These are phyloP conservation scores for Heliconius congener DNA, from an alignment of 1,140 invertebrate species.

Conservation along the genomic window DNA sequence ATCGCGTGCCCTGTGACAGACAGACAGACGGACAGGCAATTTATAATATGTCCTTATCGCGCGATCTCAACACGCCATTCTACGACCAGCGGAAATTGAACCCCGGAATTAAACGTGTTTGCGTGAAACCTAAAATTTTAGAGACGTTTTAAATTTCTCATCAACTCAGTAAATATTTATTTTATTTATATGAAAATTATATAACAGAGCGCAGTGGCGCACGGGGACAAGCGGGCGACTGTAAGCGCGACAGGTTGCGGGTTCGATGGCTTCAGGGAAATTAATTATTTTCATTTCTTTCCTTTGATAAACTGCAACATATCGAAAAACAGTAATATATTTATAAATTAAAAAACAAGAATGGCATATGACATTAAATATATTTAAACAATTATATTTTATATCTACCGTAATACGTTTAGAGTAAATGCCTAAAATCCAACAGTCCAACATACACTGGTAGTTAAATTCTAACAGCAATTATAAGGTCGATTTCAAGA, in stretches of 20 bases:
- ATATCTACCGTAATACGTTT: too few species aligned
- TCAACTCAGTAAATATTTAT: not conserved
- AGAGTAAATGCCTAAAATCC: not conserved
- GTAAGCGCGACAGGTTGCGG: too few species aligned
- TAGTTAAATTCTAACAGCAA: conserved; percentile 11
- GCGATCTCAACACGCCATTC: conserved; percentile 67
- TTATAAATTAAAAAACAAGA: too few species aligned
- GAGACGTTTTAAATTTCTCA: not conserved
- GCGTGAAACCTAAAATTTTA: not conserved
- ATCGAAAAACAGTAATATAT: too few species aligned
- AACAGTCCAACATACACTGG: conserved; percentile 22
- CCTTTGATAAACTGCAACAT: too few species aligned
- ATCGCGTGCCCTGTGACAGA: conserved; percentile 71
- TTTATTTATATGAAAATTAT: too few species aligned
- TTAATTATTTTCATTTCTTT: too few species aligned
- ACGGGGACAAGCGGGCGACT: too few species aligned
- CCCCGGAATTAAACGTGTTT: conserved; percentile 16
- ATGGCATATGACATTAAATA: too few species aligned
- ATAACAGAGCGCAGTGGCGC: too few species aligned
- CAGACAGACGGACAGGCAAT: conserved; percentile 71
- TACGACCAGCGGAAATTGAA: conserved; percentile 48
- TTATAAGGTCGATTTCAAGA: conserved; percentile 32
- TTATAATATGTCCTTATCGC: conserved; percentile 76
- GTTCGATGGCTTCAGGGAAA: too few species aligned
- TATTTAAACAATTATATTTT: too few species aligned